Evolutionary conservation across 1,140 invertebrate genomes (phyloP).

Genomic region (Cyphomyrmex costatus): DNA sequence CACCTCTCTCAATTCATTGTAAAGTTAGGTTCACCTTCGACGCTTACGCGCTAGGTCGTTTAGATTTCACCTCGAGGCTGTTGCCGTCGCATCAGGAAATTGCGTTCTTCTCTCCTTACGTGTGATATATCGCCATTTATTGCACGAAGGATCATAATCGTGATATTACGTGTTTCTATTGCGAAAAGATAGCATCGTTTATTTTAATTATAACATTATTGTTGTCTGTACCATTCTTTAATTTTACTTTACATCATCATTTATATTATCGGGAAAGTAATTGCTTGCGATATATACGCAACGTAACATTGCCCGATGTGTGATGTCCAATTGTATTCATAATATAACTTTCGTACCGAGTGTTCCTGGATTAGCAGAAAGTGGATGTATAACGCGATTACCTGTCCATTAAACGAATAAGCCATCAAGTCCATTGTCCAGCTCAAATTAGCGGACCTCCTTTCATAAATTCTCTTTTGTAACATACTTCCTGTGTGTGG

Average conservation of each 20-base stretch:
- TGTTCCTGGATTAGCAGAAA: background rate
- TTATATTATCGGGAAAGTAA: background rate
- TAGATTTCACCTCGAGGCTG: conserved; percentile 24
- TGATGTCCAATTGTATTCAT: conserved; percentile 10
- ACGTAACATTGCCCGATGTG: background rate
- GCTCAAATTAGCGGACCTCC: background rate
- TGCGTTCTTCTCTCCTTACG: conserved; percentile 44
- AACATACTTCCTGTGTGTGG: background rate
- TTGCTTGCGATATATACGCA: background rate
- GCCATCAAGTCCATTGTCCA: conserved; percentile 7
- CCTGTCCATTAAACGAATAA: conserved; percentile 28
- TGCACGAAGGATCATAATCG: background rate
- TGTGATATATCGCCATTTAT: conserved; percentile 30
- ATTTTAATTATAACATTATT: conserved; percentile 11
- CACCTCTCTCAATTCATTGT: conserved; percentile 64
- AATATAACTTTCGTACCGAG: background rate
- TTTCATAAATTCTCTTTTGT: conserved; percentile 26
- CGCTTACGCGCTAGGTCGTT: conserved; percentile 30
- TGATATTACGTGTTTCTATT: background rate
- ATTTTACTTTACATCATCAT: background rate
- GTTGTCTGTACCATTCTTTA: background rate
- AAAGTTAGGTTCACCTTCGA: conserved; percentile 69
- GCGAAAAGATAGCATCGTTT: conserved; percentile 1
- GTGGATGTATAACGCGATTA: conserved; percentile 42
- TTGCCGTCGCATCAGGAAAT: conserved; percentile 45